Evolutionary conservation across 1,140 invertebrate species (phyloP).

Genomic region (Drosophila lacteicornis): DNA sequence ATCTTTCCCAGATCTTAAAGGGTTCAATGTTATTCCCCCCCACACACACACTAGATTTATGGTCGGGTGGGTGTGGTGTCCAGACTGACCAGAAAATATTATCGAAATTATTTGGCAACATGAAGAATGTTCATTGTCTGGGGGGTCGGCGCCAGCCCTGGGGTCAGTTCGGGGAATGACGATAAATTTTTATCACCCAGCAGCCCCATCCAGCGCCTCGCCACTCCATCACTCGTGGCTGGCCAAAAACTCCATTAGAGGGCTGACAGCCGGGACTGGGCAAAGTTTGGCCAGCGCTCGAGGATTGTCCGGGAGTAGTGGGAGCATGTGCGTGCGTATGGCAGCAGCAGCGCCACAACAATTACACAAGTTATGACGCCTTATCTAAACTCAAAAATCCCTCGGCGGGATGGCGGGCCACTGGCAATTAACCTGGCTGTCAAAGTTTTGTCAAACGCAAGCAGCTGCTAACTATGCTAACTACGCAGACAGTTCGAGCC

Average conservation of each 20-base stretch:
- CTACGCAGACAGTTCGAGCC: constrained; percentile 63
- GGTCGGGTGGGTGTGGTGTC: constrained; percentile 5
- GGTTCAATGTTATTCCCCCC: constrained; percentile 7
- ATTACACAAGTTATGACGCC: constrained; percentile 67
- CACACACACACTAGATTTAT: constrained; percentile 24
- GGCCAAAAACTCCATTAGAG: constrained; percentile 52
- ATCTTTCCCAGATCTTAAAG: constrained; percentile 16
- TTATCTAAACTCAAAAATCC: constrained; percentile 67
- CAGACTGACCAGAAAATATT: constrained; percentile 54
- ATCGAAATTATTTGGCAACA: constrained; percentile 60
- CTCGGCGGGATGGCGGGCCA: constrained; percentile 1
- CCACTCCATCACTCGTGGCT: constrained; percentile 28
- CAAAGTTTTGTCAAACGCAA: constrained; percentile 58
- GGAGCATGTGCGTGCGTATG: constrained; percentile 43
- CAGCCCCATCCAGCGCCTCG: neutral
- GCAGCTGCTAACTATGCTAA: constrained; percentile 57
- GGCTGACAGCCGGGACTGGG: constrained; percentile 30
- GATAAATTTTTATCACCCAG: constrained; percentile 62
- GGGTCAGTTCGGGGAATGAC: constrained; percentile 51
- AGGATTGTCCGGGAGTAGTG: constrained; percentile 12
- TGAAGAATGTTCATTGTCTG: constrained; percentile 60
- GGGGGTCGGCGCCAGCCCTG: constrained; percentile 22
- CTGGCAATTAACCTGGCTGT: constrained; percentile 59
- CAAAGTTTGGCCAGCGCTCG: constrained; percentile 35
- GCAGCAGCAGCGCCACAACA: constrained; percentile 41